Evolutionary conservation across 1,140 invertebrate genomes (phyloP), one percentile per base, ranked within the genome.

Genomic region (Branchinecta lindahli): DNA sequence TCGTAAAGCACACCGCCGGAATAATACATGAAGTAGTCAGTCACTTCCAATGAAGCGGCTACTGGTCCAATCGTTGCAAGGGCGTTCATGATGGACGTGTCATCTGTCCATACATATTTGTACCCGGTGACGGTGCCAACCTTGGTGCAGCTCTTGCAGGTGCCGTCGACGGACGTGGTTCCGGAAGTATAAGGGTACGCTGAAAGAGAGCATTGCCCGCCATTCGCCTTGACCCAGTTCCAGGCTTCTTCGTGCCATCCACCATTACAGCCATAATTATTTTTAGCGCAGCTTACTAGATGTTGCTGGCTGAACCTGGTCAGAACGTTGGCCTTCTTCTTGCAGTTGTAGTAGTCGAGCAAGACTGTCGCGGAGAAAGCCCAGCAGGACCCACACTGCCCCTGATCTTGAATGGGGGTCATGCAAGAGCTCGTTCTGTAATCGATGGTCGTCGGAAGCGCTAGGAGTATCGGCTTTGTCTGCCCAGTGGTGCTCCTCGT

Each of bases 251-350:
- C 45, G 18, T 66, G 46, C 12, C 82, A 77, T 8, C 88, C 88
- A 67, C 88, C 88, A 65, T 82, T 77, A 75, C 89, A 91, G 6
- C 88, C 89, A n/a, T 78, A 71, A 75, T 87, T 86, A 70, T 68
- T n/a, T 10, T 46, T 47, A n/a, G 83, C 82, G 67, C 85, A 87
- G 75, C 87, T 85, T 0, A 87, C 78, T 0, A 87, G 74, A 66
- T 86, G 83, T 73, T 87, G 85, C 66, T 85, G 83, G 45, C 84
- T 69, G 18, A 8, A 8, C 33, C 69, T 68, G 10, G 74, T 68
- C 9, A 76, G 69, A 6, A 70, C 69, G 8, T 68, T 69, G n/a
- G n/a, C n/a, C n/a, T n/a, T n/a, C 21, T 70, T 72, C 44, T 70
- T 74, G 21, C 72, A 75, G 45, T 70, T 46, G 44, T 71, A 68